Conservation (phyloP, 2,797 vertebrate species). For the Sebastes oblongus region DNA sequence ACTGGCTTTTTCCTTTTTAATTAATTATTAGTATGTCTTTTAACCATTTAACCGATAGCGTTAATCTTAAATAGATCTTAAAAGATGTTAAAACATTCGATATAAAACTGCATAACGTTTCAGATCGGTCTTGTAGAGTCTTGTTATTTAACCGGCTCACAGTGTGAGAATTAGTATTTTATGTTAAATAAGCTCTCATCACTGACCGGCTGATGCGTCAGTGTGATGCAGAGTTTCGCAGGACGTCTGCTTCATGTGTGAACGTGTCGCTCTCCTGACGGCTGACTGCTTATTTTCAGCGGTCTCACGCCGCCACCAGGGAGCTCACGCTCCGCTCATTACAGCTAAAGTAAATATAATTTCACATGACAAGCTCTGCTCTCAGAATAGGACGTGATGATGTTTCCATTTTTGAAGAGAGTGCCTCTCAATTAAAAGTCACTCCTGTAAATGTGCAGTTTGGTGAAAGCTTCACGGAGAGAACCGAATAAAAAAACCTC, state of each 20-base stretch:
- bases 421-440: conserved; percentile 26
- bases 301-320: background rate
- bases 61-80: too few species aligned
- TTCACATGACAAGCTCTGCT: conserved; percentile 10
- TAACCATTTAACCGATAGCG: too few species aligned
- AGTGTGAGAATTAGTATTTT: too few species aligned
- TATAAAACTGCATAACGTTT: too few species aligned
- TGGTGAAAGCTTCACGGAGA: background rate
- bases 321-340: conserved; percentile 19
- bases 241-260: background rate
- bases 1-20: too few species aligned
- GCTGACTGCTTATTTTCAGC: conserved; percentile 29
- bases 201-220: too few species aligned
- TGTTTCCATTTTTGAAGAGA: conserved; percentile 19
- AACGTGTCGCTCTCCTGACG: too few species aligned
- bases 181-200: too few species aligned
- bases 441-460: background rate
- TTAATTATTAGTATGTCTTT: too few species aligned
- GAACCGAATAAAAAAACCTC: background rate
- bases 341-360: conserved; percentile 26
- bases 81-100: too few species aligned
- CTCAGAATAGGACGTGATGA: background rate
- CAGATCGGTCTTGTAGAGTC: too few species aligned
- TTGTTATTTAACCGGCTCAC: too few species aligned
- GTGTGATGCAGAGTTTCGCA: background rate